Conservation (phyloP, 2,888 invertebrate genomes). For the Isoperla grammatica region DNA sequence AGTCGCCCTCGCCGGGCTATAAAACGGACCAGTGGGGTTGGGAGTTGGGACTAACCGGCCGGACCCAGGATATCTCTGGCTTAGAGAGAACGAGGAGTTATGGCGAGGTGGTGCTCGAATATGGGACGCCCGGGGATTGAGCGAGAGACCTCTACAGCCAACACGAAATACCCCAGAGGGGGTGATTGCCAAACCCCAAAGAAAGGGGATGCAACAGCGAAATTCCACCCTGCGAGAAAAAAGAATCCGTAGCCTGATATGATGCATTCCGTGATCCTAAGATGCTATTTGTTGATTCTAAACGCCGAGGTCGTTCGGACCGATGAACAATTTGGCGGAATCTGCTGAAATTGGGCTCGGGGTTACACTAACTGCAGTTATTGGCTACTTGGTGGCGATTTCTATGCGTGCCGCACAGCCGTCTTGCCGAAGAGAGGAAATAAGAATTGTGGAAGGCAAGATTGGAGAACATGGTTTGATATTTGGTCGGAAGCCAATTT, state of each 20-base stretch:
- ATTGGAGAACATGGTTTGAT: constrained; percentile 17
- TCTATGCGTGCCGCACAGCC: constrained; percentile 45
- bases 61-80: constrained; percentile 6
- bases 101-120: constrained; percentile 9
- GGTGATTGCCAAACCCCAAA: constrained; percentile 18
- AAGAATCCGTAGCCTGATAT: constrained; percentile 14
- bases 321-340: constrained; percentile 45
- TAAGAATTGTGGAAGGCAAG: constrained; percentile 18
- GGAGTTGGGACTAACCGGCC: neutral
- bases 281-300: constrained; percentile 40
- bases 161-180: constrained; percentile 19
- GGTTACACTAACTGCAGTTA: constrained; percentile 40
- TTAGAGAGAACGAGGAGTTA: constrained; percentile 16
- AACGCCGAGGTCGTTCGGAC: constrained; percentile 32
- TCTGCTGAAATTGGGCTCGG: constrained; percentile 45
- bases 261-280: neutral
- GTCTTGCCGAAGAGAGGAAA: constrained; percentile 1
- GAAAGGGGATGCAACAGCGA: constrained; percentile 7
- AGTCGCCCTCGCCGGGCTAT: constrained; percentile 14
- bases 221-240: neutral
- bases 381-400: constrained; percentile 47
- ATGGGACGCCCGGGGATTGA: constrained; percentile 18
- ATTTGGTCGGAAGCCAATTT: constrained; percentile 29
- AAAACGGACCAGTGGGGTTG: constrained; percentile 6
- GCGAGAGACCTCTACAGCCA: constrained; percentile 7